Evolutionary conservation across 2,888 invertebrate genomes (phyloP), one percentile per base, ranked within the genome.

Genomic region (Bombylius major): DNA sequence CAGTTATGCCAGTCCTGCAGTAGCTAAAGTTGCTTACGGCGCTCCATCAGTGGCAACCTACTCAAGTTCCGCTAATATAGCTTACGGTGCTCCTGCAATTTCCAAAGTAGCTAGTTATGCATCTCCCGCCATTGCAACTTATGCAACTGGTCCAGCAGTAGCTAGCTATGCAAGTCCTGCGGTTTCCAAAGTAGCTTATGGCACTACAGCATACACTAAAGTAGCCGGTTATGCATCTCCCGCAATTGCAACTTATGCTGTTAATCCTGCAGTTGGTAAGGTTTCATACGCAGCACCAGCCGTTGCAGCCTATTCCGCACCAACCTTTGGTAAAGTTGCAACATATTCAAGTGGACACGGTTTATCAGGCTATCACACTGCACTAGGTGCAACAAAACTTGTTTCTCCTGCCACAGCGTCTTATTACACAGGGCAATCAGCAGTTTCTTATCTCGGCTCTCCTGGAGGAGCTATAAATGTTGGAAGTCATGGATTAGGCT

Each of bases 391-490:
- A 4, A 50, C 54, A 46, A 50, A 45, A 33, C 45, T 50, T 49
- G 42, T 53, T 44, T 48, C 54, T 31, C 57, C 59, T n/a, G 59
- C 56, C 12, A 32, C 55, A 8, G 45, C 54, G 5, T 14, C 54
- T 12, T 60, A 62, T 36, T 54, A 57, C 3, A 47, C 57, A 11
- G 59, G 56, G 31, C 56, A 55, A 46, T 54, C 60, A 23, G 49
- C 62, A 8, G 50, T 59, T 44, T 36, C 56, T 44, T 55, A 55
- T 42, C 44, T 44, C 12, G 71, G 72, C 56, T 75, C 74, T 11
- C 75, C 76, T 2, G 75, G 77, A 2, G 76, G 77, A 3, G 75
- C 77, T 9, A 53, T 23, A 23, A 23, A 23, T 23, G 23, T 23
- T 5, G 9, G 48, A 13, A 12, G 32, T 9, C n/a, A 13, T 31